These are phyloP conservation scores for Fopius arisanus DNA, from an alignment of 1,140 invertebrate genomes.

Conservation along the genomic window DNA sequence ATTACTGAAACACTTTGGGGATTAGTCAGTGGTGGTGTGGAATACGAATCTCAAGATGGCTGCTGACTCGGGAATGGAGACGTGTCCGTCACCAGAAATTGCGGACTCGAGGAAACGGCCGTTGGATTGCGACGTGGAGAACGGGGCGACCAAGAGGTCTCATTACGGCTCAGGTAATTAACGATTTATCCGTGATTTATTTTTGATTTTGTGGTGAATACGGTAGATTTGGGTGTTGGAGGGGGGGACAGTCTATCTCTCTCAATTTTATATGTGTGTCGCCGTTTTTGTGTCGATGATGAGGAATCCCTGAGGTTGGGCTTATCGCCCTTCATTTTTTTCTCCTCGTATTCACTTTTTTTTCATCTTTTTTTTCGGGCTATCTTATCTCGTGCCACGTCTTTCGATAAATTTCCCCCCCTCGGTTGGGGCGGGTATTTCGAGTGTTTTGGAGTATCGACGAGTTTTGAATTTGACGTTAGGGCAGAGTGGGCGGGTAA, in stretches of 20 bases:
- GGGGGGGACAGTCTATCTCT: too few species aligned
- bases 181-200: background rate
- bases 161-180: slow-evolving; percentile 86
- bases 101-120: slow-evolving; percentile 86
- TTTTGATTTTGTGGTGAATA: background rate
- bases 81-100: slow-evolving; percentile 82
- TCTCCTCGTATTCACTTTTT: background rate
- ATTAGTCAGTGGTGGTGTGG: slow-evolving; percentile 37
- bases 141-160: slow-evolving; percentile 86
- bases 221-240: too few species aligned
- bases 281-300: too few species aligned
- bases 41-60: slow-evolving; percentile 73
- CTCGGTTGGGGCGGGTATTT: background rate
- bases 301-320: too few species aligned
- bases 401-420: background rate
- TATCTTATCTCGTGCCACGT: slow-evolving; percentile 14
- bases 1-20: background rate
- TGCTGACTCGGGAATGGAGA: slow-evolving; percentile 83
- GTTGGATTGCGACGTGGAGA: slow-evolving; percentile 84
- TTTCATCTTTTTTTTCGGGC: background rate
- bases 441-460: background rate
- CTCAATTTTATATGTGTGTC: too few species aligned
- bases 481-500: slow-evolving; percentile 47
- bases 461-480: slow-evolving; percentile 45
- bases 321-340: too few species aligned